Evolutionary conservation across 2,113 vertebrate species (phyloP), one percentile per base, ranked within the genome.

Genomic region (Mugil cephalus): DNA sequence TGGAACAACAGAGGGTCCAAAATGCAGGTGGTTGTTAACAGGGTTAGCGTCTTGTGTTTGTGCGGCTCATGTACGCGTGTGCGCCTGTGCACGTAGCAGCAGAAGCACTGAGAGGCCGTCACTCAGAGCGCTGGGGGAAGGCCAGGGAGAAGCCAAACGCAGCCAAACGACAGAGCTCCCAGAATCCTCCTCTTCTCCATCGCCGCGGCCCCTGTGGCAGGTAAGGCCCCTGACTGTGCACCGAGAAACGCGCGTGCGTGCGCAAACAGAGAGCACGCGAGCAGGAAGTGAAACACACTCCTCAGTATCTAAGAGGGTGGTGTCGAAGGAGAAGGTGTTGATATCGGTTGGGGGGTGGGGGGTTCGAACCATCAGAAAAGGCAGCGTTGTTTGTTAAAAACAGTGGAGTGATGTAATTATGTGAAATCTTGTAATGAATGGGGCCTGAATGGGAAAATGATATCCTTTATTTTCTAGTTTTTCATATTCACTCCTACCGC

Each of bases 81-180:
- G 67, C 63, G 35, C 61, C 60, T 75, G 46, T 68, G 52, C 58
- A 50, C 21, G 17, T 48, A 48, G 80, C 72, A 70, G 74, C 81
- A 93, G 93, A 71, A 51, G 72, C 62, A 7, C 13, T 13, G 80
- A 93, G 90, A 80, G 69, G 69, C 91, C 76, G 36, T 86, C 79
- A 7, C 53, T 90, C 76, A 90, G 88, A 84, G 78, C 63, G 69
- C 79, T 88, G 51, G 89, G 74, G 70, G 88, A 89, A 84, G 82
- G 73, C 75, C 90, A 90, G 88, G 94, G 93, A 75, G 92, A 92
- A 69, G 83, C 89, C 69, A 89, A 91, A 72, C 90, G 85, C 52
- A 68, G 82, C 36, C 87, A 90, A 61, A 74, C 89, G 82, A 84
- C 77, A 62, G 83, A 88, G 69, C 72, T 74, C 77, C 91, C 85